Evolutionary conservation across 2,113 vertebrate genomes (phyloP).

Genomic region (Plectropomus leopardus): DNA sequence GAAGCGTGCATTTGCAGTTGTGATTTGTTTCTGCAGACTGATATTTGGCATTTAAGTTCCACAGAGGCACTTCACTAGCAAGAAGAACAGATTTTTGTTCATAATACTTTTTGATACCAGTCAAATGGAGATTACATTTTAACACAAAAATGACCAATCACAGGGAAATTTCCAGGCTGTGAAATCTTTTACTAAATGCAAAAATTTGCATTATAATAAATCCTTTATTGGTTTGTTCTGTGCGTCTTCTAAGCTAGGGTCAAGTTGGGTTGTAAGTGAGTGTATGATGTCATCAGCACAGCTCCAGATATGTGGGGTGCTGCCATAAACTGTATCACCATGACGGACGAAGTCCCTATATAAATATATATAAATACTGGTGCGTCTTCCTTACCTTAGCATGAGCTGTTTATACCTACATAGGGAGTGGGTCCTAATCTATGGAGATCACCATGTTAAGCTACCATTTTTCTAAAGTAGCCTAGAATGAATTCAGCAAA

Average conservation of each 20-base stretch:
- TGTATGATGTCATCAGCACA: conserved; percentile 5
- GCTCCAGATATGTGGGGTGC: not conserved
- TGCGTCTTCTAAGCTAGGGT: conserved; percentile 1
- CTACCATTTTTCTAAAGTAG: too few species aligned
- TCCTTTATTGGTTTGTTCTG: not conserved
- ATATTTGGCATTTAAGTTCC: conserved; percentile 43
- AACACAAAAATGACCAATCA: conserved; percentile 22
- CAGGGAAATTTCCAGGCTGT: not conserved
- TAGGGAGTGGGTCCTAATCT: too few species aligned
- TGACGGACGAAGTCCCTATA: too few species aligned
- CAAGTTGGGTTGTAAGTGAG: not conserved
- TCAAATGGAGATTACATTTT: conserved; percentile 23
- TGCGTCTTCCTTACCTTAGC: too few species aligned
- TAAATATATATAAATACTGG: too few species aligned
- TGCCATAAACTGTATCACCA: too few species aligned
- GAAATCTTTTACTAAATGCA: conserved; percentile 12
- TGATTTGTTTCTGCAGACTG: conserved; percentile 34
- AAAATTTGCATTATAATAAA: too few species aligned
- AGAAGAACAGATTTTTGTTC: conserved; percentile 33
- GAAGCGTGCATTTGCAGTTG: conserved; percentile 16
- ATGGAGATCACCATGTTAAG: too few species aligned
- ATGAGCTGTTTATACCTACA: too few species aligned
- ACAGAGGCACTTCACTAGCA: conserved; percentile 22
- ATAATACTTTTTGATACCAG: conserved; percentile 17
- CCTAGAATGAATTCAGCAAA: too few species aligned